Conservation (phyloP, 1,140 invertebrate genomes). For the Heliothis virescens region DNA sequence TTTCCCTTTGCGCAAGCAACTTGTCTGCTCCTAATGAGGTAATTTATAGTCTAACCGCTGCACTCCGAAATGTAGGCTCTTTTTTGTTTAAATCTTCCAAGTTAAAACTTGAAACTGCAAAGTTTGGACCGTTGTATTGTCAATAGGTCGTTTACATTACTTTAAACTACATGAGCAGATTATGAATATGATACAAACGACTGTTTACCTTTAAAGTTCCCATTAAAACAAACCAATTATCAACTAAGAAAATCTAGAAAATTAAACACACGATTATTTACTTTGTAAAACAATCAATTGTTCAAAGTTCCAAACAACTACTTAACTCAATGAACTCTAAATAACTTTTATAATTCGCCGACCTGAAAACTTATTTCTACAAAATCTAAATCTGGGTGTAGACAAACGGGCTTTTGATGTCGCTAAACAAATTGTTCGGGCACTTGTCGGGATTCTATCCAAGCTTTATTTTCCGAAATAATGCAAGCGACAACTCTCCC, state of each 20-base stretch:
- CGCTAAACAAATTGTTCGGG: constrained; percentile 77
- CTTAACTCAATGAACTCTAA: constrained; percentile 2
- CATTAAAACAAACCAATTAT: too few species aligned
- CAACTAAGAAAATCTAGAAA: too few species aligned
- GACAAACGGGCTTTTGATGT: constrained; percentile 74
- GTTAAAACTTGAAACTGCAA: neutral
- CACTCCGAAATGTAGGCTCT: constrained; percentile 32
- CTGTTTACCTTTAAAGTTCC: too few species aligned
- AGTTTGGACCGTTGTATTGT: neutral
- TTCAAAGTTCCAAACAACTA: neutral
- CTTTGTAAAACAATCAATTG: neutral
- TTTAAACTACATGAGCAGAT: too few species aligned
- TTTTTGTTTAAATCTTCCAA: constrained; percentile 29
- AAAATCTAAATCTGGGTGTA: constrained; percentile 51
- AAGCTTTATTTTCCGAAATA: constrained; percentile 75
- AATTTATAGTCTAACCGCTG: constrained; percentile 79
- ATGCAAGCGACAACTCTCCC: constrained; percentile 62
- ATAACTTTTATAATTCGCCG: constrained; percentile 4
- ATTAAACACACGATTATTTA: neutral
- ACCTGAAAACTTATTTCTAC: constrained; percentile 13
- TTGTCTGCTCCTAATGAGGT: constrained; percentile 82
- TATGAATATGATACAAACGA: too few species aligned
- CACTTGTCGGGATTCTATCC: constrained; percentile 75
- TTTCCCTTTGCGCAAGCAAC: constrained; percentile 73
- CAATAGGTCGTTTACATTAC: neutral